Conservation (phyloP, 2,113 vertebrate genomes). For the Gracilinanus agilis region DNA sequence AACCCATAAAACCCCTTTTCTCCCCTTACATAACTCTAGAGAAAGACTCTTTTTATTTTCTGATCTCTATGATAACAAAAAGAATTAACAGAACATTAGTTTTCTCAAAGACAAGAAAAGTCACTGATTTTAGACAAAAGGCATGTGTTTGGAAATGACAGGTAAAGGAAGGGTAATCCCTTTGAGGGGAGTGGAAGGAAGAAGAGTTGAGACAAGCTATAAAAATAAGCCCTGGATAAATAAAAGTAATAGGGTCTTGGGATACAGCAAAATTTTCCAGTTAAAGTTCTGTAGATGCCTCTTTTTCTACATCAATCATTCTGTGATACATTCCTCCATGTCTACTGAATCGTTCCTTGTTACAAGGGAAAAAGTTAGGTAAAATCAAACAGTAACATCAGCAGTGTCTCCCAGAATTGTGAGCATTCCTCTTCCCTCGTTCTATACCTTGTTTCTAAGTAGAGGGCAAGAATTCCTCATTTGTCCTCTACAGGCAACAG, state of each 20-base stretch:
- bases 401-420: neutral
- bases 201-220: neutral
- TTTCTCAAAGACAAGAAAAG: neutral
- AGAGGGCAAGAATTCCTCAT: neutral
- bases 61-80: neutral
- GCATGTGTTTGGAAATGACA: neutral
- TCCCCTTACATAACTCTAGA: no score
- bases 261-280: neutral
- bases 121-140: neutral
- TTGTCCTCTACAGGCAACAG: neutral
- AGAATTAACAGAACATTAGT: neutral
- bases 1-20: no score
- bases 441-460: neutral
- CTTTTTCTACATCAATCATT: neutral
- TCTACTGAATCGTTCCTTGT: neutral
- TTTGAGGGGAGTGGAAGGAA: neutral
- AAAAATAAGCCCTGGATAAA: slow-evolving; percentile 14
- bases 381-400: neutral
- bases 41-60: neutral
- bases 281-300: neutral
- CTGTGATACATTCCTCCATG: neutral
- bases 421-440: neutral
- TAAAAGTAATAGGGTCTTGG: slow-evolving; percentile 7
- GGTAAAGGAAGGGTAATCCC: neutral
- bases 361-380: neutral